Conservation (phyloP, 2,888 invertebrate genomes). For the Venustoraphidia nigricollis region DNA sequence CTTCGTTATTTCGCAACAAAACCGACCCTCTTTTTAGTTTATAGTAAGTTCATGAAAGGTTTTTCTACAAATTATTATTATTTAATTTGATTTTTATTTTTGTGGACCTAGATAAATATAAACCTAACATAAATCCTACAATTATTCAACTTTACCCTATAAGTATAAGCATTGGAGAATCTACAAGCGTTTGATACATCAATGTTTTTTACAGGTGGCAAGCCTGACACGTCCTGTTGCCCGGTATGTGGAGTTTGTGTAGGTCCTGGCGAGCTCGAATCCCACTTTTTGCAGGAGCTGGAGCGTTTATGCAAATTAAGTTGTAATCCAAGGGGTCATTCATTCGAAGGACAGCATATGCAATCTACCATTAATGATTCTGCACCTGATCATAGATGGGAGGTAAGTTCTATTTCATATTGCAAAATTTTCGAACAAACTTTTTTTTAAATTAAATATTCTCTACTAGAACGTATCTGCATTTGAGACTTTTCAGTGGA, state of each 20-base stretch:
- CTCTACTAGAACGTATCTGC: too few relatives aligned
- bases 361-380: conserved; percentile 29
- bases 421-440: not conserved
- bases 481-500: too few relatives aligned
- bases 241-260: conserved; percentile 56
- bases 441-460: too few relatives aligned
- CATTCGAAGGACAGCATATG: conserved; percentile 23
- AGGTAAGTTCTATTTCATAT: conserved; percentile 27
- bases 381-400: conserved; percentile 46
- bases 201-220: conserved; percentile 8
- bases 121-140: not conserved
- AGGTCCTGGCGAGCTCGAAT: conserved; percentile 47
- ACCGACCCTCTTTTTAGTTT: too few relatives aligned
- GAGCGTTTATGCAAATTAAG: conserved; percentile 48
- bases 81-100: too few relatives aligned
- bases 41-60: too few relatives aligned
- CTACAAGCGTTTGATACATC: too few relatives aligned
- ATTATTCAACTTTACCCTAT: not conserved
- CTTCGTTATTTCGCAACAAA: too few relatives aligned
- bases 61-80: too few relatives aligned
- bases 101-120: too few relatives aligned
- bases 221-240: conserved; percentile 33
- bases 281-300: conserved; percentile 52
- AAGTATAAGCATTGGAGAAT: too few relatives aligned
- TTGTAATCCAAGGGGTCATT: conserved; percentile 20